Conservation (phyloP, 1,140 invertebrate species). For the Plectrocnemia conspersa region DNA sequence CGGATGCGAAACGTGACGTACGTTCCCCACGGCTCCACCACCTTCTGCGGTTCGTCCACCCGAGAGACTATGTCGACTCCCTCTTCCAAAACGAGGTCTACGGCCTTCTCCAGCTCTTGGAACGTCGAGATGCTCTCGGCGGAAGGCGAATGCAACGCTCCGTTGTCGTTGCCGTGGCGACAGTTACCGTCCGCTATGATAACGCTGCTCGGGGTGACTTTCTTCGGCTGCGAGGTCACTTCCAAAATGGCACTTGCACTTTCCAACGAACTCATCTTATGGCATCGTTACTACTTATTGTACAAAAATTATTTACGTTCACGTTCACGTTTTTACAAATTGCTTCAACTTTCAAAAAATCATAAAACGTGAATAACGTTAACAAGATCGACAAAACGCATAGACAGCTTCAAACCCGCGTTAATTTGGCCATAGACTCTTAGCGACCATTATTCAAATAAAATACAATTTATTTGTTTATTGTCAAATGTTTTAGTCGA, state of each 20-base stretch:
- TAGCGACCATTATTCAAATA: too few relatives aligned
- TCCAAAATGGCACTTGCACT: conserved; percentile 29
- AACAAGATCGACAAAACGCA: too few relatives aligned
- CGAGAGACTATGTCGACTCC: conserved; percentile 59
- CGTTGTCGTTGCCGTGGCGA: conserved; percentile 37
- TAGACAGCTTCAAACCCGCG: too few relatives aligned
- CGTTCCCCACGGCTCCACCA: conserved; percentile 68
- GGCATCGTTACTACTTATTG: too few relatives aligned
- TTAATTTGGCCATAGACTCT: too few relatives aligned
- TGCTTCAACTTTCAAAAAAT: too few relatives aligned
- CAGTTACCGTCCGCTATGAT: conserved; percentile 26
- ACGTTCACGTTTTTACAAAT: too few relatives aligned
- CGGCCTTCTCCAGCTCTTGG: conserved; percentile 53
- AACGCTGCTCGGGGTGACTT: conserved; percentile 13
- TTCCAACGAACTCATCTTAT: too few relatives aligned
- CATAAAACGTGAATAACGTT: too few relatives aligned
- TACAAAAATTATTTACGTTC: too few relatives aligned
- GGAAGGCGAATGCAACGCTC: conserved; percentile 52
- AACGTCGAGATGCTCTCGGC: conserved; percentile 60
- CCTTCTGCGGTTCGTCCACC: conserved; percentile 76
- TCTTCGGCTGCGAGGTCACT: conserved; percentile 27
- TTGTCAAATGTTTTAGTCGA: too few relatives aligned
- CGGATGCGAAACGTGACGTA: conserved; percentile 70
- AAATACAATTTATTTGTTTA: too few relatives aligned
- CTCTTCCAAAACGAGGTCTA: conserved; percentile 51